Conservation (phyloP, 2,888 invertebrate species). For the Leucania comma region DNA sequence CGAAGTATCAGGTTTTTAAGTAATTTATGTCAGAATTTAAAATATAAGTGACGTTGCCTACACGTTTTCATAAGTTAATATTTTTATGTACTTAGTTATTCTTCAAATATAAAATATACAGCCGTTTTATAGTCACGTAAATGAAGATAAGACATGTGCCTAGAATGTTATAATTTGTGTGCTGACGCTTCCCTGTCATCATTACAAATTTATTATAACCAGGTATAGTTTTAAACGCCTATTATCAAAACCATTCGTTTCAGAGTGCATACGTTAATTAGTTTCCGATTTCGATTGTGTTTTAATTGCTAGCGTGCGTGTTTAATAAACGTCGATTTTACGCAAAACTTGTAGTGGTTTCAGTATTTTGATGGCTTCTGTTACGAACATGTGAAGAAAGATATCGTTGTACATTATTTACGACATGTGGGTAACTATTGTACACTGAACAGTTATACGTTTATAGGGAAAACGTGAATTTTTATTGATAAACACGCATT, state of each 20-base stretch:
- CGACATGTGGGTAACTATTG: conserved; percentile 59
- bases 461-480: conserved; percentile 65
- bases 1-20: not conserved
- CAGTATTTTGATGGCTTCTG: conserved; percentile 61
- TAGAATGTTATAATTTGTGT: conserved; percentile 35
- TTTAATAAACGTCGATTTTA: conserved; percentile 72
- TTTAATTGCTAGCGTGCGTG: conserved; percentile 71
- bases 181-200: conserved; percentile 37
- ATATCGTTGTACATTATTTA: conserved; percentile 55
- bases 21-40: conserved; percentile 42
- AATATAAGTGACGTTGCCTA: conserved; percentile 22
- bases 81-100: conserved; percentile 4
- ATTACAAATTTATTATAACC: conserved; percentile 52
- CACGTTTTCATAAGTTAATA: conserved; percentile 37
- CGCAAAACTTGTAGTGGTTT: conserved; percentile 64
- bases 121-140: conserved; percentile 39
- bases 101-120: conserved; percentile 27
- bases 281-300: conserved; percentile 72
- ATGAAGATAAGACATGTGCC: conserved; percentile 48
- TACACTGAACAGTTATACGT: conserved; percentile 50
- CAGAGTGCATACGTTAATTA: conserved; percentile 66
- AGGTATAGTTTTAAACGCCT: conserved; percentile 60
- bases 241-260: conserved; percentile 63
- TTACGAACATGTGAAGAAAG: conserved; percentile 56
- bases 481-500: conserved; percentile 48